These are phyloP conservation scores for Gasteruption jaculator DNA, from an alignment of 2,888 invertebrate genomes.

Conservation along the genomic window DNA sequence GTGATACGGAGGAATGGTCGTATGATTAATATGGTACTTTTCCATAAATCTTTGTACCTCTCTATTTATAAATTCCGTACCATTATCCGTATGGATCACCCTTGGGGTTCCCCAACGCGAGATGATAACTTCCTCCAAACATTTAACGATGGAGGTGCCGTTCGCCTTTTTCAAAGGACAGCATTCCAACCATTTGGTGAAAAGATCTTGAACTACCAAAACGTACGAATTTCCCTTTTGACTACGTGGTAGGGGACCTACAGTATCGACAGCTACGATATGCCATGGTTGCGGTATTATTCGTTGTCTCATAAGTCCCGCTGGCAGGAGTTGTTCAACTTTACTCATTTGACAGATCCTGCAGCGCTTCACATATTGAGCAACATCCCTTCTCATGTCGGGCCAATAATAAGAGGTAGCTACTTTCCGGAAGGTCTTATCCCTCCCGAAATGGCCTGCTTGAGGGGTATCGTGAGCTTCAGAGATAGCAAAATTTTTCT, in stretches of 20 bases:
- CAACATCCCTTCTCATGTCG: conserved; percentile 22
- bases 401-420: conserved; percentile 26
- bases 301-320: conserved; percentile 25
- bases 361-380: conserved; percentile 27
- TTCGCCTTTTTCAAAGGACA: neutral
- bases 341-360: conserved; percentile 24
- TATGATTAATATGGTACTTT: conserved; percentile 3
- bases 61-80: conserved; percentile 11
- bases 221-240: conserved; percentile 16
- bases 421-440: conserved; percentile 21
- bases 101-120: conserved; percentile 13
- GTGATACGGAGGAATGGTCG: conserved; percentile 6
- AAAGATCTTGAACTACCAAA: conserved; percentile 22
- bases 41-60: conserved; percentile 12
- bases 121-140: neutral
- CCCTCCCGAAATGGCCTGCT: conserved; percentile 27
- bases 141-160: neutral
- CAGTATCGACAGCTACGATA: conserved; percentile 16
- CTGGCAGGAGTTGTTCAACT: conserved; percentile 20
- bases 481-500: conserved; percentile 15
- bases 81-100: conserved; percentile 22
- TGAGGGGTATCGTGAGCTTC: conserved; percentile 26
- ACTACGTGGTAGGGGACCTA: conserved; percentile 26
- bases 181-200: conserved; percentile 19
- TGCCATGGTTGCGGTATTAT: conserved; percentile 21